A percentile compares a stretch with the other conserved stretches of the same genome.
phyloP scores from a whole-genome alignment of 2,797 vertebrate genomes.

The Forpus xanthops region DNA sequence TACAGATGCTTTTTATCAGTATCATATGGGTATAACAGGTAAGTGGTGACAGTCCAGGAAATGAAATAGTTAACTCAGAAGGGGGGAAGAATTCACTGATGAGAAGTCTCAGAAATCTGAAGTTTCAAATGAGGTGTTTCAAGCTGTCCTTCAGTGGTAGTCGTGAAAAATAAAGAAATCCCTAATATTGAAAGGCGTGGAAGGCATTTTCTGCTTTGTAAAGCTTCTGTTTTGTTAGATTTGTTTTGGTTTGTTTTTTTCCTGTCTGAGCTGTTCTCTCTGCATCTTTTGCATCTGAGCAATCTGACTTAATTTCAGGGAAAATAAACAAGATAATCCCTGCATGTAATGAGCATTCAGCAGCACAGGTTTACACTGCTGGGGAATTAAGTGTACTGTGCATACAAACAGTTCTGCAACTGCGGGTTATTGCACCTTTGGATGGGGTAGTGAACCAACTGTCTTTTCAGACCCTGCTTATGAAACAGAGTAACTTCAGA shows the following conservation, averaged over 20 bases:
- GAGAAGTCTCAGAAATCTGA: neutral
- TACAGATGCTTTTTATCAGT: conserved; percentile 90
- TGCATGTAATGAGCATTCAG: neutral
- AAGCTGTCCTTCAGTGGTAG: neutral
- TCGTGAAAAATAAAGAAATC: neutral
- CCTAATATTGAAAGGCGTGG: neutral
- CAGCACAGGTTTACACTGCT: neutral
- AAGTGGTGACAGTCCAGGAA: neutral
- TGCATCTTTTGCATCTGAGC: neutral
- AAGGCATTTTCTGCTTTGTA: neutral
- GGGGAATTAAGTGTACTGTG: neutral
- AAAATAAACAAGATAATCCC: neutral
- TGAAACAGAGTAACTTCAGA: neutral
- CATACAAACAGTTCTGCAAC: neutral
- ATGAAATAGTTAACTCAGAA: neutral
- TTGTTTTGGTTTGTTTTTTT: neutral
- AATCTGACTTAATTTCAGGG: neutral
- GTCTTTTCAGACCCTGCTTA: neutral
- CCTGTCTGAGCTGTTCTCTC: neutral
- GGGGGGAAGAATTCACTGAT: neutral
- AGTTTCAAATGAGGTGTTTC: neutral
- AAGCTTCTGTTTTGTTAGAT: neutral
- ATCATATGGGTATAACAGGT: conserved; percentile 98
- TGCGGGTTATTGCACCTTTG: neutral
- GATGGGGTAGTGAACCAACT: neutral